Evolutionary conservation across 1,140 invertebrate species (phyloP).

Genomic region (Lutraria rhynchaena): DNA sequence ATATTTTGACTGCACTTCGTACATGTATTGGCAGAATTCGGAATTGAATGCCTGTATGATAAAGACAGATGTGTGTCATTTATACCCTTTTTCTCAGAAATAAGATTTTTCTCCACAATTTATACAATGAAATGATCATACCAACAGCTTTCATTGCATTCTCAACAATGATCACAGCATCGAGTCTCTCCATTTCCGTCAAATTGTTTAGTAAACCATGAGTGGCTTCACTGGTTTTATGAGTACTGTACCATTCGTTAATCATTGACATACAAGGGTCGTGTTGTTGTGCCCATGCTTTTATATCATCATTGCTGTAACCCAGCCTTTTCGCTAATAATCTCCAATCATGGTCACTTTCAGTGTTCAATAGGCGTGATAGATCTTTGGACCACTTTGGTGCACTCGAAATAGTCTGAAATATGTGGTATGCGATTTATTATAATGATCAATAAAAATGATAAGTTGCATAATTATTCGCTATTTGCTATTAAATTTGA

Average conservation of each 20-base stretch:
- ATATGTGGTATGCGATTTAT: not conserved
- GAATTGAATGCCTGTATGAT: too few relatives aligned
- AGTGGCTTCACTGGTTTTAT: conserved; percentile 77
- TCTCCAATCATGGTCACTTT: conserved; percentile 74
- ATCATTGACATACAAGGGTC: conserved; percentile 79
- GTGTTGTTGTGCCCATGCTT: conserved; percentile 72
- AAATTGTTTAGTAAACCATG: conserved; percentile 69
- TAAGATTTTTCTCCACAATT: too few relatives aligned
- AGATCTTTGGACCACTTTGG: conserved; percentile 77
- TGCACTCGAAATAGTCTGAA: conserved; percentile 76
- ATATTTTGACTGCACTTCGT: too few relatives aligned
- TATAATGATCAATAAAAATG: not conserved
- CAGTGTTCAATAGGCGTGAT: conserved; percentile 73
- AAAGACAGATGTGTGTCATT: too few relatives aligned
- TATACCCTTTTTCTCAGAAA: too few relatives aligned
- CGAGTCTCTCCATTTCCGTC: conserved; percentile 75
- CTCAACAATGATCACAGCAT: conserved; percentile 75
- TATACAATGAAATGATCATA: conserved; percentile 33
- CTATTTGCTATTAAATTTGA: too few relatives aligned
- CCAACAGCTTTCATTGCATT: conserved; percentile 77
- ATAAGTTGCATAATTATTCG: too few relatives aligned
- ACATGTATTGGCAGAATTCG: too few relatives aligned
- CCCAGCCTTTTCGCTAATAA: conserved; percentile 75
- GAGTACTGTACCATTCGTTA: conserved; percentile 79
- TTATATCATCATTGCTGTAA: conserved; percentile 76